A percentile compares a stretch with the other conserved stretches of the same genome.
Evolutionary conservation across 1,140 invertebrate species (phyloP).

Genomic region (Drosophila nannoptera): DNA sequence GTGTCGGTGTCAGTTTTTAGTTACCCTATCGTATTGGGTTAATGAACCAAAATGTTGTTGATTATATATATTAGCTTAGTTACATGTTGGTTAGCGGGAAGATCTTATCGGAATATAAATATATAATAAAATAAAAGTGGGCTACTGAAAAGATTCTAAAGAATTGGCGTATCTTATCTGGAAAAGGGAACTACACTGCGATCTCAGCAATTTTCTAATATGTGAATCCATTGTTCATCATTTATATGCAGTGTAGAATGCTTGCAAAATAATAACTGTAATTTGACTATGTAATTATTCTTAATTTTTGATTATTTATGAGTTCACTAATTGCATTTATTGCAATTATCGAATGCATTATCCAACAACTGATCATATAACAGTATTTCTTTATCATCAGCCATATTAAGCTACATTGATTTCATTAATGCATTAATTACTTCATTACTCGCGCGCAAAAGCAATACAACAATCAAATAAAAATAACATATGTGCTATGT

Average conservation of each 20-base stretch:
- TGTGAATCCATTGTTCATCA: neutral
- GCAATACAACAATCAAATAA: constrained; percentile 5
- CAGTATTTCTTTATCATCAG: constrained; percentile 2
- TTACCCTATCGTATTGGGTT: constrained; percentile 1
- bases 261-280: neutral
- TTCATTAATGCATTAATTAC: constrained; percentile 28
- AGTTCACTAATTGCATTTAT: neutral
- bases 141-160: constrained; percentile 11
- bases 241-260: constrained; percentile 1
- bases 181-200: too few species aligned
- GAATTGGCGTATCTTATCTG: constrained; percentile 25
- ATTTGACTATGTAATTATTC: constrained; percentile 1
- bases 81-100: neutral
- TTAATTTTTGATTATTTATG: neutral
- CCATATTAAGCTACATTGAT: neutral
- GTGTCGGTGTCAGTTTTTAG: neutral
- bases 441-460: neutral
- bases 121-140: neutral
- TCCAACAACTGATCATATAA: constrained; percentile 14
- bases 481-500: neutral
- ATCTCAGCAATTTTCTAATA: too few species aligned
- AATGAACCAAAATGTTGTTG: constrained; percentile 22
- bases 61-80: neutral
- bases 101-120: constrained; percentile 22
- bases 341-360: constrained; percentile 3